Conservation (phyloP, 2,113 vertebrate genomes). For the Picathartes gymnocephalus region DNA sequence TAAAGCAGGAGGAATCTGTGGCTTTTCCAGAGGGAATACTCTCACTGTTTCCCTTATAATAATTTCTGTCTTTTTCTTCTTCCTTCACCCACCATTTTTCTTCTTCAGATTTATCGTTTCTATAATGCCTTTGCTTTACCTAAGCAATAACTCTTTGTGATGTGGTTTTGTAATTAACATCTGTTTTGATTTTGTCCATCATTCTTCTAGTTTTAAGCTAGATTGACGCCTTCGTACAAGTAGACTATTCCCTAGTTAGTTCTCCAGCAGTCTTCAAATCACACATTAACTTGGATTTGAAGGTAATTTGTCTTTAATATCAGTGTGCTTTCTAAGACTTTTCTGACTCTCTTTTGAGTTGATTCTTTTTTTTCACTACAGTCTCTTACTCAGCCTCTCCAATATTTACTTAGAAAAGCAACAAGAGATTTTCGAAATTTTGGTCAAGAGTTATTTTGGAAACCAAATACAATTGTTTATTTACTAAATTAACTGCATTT, state of each 20-base stretch:
- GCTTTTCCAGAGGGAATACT: neutral
- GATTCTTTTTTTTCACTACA: neutral
- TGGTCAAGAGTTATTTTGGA: neutral
- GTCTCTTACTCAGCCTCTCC: neutral
- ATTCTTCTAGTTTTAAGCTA: constrained; percentile 60
- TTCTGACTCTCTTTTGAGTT: neutral
- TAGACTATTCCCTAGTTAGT: constrained; percentile 64
- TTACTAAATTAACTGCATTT: neutral
- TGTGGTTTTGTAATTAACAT: neutral
- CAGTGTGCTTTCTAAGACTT: neutral
- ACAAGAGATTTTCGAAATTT: neutral
- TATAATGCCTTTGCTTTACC: neutral
- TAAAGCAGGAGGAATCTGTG: neutral
- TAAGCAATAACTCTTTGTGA: neutral
- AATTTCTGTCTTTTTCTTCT: neutral
- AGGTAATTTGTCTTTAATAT: constrained; percentile 58
- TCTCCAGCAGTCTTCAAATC: constrained; percentile 62
- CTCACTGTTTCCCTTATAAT: neutral
- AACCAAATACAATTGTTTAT: neutral
- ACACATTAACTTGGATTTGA: constrained; percentile 67
- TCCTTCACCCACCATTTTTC: neutral
- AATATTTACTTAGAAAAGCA: neutral
- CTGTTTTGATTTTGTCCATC: constrained; percentile 33
- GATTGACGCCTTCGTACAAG: constrained; percentile 59
- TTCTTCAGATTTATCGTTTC: neutral